Conservation (phyloP, 2,888 invertebrate genomes). For the Cistogaster globosa region DNA sequence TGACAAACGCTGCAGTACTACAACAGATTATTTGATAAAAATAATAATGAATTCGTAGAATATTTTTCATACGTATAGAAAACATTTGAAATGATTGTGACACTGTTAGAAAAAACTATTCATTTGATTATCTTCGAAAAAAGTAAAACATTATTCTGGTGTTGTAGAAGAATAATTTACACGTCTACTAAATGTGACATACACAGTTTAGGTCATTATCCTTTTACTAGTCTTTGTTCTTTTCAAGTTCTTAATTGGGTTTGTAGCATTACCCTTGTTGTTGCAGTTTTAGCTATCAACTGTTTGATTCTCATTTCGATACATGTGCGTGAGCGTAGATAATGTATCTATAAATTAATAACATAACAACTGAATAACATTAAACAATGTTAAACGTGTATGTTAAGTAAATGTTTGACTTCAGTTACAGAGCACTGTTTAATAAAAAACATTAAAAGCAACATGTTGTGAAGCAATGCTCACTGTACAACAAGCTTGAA, state of each 20-base stretch:
- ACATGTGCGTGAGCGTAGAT: conserved; percentile 1
- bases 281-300: conserved; percentile 31
- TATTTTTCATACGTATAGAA: not conserved
- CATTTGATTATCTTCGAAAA: too few species aligned
- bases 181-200: too few species aligned
- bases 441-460: conserved; percentile 1
- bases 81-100: too few species aligned
- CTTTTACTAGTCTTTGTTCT: conserved; percentile 28
- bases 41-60: not conserved
- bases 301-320: conserved; percentile 21
- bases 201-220: conserved; percentile 48
- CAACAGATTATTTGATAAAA: not conserved
- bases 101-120: too few species aligned
- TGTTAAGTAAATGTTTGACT: not conserved
- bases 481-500: not conserved
- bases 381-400: not conserved
- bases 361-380: too few species aligned
- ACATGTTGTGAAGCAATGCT: too few species aligned
- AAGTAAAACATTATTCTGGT: too few species aligned
- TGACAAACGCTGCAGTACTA: not conserved
- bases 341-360: conserved; percentile 16
- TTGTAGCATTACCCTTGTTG: conserved; percentile 23
- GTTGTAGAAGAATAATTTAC: too few species aligned
- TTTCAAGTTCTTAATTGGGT: conserved; percentile 62
- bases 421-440: conserved; percentile 15